A percentile compares a stretch with the other conserved stretches of the same genome.
phyloP scores from a whole-genome alignment of 2,113 vertebrate genomes.

The Corythaixoides concolor region DNA sequence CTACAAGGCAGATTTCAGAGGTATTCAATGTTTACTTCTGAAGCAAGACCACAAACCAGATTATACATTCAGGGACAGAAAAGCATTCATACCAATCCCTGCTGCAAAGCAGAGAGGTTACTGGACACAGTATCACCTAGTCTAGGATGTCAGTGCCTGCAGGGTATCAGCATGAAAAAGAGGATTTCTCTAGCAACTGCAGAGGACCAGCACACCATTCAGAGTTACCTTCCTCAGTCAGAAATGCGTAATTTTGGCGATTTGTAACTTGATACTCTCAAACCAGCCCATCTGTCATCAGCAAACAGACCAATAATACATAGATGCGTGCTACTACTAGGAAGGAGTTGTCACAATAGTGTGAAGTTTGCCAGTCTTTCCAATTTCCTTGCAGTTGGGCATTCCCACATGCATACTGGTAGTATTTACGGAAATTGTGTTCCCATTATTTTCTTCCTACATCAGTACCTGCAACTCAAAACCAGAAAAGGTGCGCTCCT shows the following conservation, averaged over 20 bases:
- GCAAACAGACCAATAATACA: neutral
- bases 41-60: neutral
- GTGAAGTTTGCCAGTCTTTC: neutral
- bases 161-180: fast-evolving
- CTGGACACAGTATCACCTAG: neutral
- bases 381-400: neutral
- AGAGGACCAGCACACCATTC: neutral
- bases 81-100: neutral
- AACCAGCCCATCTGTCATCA: neutral
- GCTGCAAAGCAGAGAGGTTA: neutral
- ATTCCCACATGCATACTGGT: neutral
- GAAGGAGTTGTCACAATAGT: neutral
- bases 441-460: neutral
- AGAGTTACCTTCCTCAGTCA: neutral
- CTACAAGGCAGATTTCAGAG: neutral
- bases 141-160: neutral
- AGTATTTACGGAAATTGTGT: neutral
- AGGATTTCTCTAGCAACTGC: neutral
- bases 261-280: neutral
- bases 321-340: neutral
- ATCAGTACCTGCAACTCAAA: neutral
- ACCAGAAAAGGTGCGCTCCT: neutral
- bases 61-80: neutral
- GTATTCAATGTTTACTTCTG: neutral
- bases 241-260: neutral